Percentiles rank a stretch among this genome's conserved stretches.
Evolutionary conservation across 23 tunicate species (phyloP).

Genomic region (Trididemnum clinides): DNA sequence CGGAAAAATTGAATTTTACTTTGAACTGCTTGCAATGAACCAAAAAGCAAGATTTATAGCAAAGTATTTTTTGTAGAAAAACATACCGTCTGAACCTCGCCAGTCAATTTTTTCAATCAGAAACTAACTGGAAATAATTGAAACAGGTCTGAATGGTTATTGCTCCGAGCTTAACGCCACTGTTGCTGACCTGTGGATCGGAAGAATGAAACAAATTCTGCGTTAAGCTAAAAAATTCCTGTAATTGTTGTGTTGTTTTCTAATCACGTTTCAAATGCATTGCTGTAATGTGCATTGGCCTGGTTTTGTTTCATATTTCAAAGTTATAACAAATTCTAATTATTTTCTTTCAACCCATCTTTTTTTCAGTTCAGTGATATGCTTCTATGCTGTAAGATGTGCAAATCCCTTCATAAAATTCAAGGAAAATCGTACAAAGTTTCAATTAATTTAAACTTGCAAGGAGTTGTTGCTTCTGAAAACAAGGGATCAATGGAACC

Average conservation of each 20-base stretch:
- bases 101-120: no score
- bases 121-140: background rate
- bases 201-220: background rate
- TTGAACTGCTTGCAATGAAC: no score
- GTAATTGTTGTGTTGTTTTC: no score
- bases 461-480: background rate
- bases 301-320: background rate
- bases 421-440: background rate
- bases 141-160: background rate
- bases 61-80: no score
- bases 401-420: constrained; percentile 49
- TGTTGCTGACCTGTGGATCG: background rate
- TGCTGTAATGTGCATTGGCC: background rate
- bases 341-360: background rate
- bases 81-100: no score
- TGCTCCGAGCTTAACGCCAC: background rate
- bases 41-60: no score
- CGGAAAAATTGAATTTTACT: background rate
- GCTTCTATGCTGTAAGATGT: constrained; percentile 78
- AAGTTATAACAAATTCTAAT: no score
- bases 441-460: background rate
- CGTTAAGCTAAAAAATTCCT: background rate
- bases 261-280: no score
- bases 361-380: constrained; percentile 81
- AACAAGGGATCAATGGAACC: background rate